A percentile compares a stretch with the other conserved stretches of the same genome.
These are phyloP conservation scores for Trachymyrmex cornetzi DNA, from an alignment of 1,140 invertebrate genomes.

Conservation along the genomic window DNA sequence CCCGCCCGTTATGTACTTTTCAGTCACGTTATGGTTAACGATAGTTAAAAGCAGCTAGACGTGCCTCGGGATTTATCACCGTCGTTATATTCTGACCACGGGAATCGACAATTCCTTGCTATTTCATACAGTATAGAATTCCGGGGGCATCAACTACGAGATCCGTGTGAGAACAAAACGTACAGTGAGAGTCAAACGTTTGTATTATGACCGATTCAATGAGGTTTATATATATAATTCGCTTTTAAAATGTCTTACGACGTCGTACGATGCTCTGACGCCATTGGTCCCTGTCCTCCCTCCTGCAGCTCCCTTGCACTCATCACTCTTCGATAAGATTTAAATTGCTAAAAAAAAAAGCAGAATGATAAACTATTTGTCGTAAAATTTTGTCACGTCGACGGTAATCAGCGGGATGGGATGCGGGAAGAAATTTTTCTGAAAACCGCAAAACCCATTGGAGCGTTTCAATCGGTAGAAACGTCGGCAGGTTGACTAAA, in stretches of 20 bases:
- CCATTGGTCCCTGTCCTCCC: no score
- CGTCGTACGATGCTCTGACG: no score
- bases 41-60: constrained; percentile 73
- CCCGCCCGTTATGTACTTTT: constrained; percentile 67
- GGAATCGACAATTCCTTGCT: constrained; percentile 40
- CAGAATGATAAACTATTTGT: neutral
- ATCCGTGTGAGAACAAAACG: constrained; percentile 9
- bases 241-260: no score
- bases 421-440: constrained; percentile 62
- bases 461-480: constrained; percentile 56
- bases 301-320: no score
- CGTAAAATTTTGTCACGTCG: constrained; percentile 41
- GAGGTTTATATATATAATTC: neutral
- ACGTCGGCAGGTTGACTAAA: constrained; percentile 47
- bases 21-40: constrained; percentile 66
- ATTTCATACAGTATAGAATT: constrained; percentile 19
- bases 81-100: constrained; percentile 56
- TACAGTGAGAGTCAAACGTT: neutral
- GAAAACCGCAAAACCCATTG: constrained; percentile 53
- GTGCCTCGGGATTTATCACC: constrained; percentile 68
- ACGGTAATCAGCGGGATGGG: constrained; percentile 18
- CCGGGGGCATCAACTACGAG: neutral
- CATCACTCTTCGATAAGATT: neutral
- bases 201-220: neutral
- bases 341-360: neutral